phyloP scores from a whole-genome alignment of 2,113 vertebrate genomes.

The Oreochromis aureus region DNA sequence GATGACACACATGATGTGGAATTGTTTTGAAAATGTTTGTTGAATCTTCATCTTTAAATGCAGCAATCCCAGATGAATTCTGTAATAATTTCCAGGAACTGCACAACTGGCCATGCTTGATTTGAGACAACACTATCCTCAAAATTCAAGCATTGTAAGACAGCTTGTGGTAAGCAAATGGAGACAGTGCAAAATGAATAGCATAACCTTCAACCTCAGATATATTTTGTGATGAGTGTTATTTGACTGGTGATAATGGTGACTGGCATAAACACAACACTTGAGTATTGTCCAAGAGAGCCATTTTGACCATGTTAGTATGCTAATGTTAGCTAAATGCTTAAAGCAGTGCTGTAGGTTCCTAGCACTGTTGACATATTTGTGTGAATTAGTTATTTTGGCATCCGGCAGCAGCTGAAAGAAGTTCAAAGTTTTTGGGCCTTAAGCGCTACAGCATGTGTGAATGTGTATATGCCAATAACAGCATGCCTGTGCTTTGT shows the following conservation, averaged over 20 bases:
- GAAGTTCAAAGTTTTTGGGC: not conserved
- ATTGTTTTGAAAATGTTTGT: not conserved
- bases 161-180: fast-evolving
- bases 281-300: not conserved
- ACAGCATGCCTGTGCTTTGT: not conserved
- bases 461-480: not conserved
- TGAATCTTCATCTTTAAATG: not conserved
- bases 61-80: not conserved
- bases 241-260: not conserved
- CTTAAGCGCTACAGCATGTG: not conserved
- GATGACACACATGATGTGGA: not conserved
- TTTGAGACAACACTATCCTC: not conserved
- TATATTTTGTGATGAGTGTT: not conserved
- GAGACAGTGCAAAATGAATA: not conserved
- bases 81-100: not conserved
- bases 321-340: not conserved
- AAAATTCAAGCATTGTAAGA: not conserved
- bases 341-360: not conserved
- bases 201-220: not conserved
- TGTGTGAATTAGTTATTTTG: not conserved
- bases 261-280: not conserved
- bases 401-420: not conserved
- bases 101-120: not conserved
- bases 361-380: not conserved
- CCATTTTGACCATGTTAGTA: not conserved